Conservation (phyloP, 2,888 invertebrate genomes). For the Calameuta filiformis region DNA sequence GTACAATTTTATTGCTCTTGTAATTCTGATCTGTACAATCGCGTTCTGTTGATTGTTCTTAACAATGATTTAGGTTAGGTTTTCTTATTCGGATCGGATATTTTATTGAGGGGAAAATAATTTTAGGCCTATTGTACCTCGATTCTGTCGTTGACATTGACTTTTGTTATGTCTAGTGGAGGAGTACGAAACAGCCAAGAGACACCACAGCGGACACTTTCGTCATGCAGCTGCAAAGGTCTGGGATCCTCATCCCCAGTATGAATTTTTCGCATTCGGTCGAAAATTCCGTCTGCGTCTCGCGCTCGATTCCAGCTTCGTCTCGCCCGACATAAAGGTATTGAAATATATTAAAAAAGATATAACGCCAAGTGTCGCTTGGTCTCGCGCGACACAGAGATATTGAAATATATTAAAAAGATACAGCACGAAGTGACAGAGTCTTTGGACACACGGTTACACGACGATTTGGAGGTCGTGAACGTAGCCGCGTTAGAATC, state of each 20-base stretch:
- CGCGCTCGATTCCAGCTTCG: slow-evolving; percentile 68
- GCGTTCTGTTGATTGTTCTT: too few species aligned
- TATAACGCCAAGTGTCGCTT: slow-evolving; percentile 53
- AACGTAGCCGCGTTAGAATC: background rate
- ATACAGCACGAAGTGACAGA: background rate
- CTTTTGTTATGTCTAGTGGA: slow-evolving; percentile 39
- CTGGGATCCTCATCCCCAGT: slow-evolving; percentile 81
- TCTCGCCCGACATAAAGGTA: slow-evolving; percentile 70
- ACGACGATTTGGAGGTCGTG: background rate
- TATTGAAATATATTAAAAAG: slow-evolving; percentile 46
- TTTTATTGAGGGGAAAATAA: too few species aligned
- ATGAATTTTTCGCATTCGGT: slow-evolving; percentile 76
- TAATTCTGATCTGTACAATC: too few species aligned
- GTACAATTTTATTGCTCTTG: too few species aligned
- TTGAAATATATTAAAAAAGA: slow-evolving; percentile 29
- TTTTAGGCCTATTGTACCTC: background rate
- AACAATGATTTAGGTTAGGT: too few species aligned
- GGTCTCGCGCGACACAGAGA: slow-evolving; percentile 69
- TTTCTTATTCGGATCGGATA: too few species aligned
- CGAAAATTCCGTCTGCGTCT: slow-evolving; percentile 68
- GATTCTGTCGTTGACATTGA: background rate
- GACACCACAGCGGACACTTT: slow-evolving; percentile 75
- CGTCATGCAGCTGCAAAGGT: slow-evolving; percentile 72
- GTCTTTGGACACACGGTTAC: background rate
- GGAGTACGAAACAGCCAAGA: slow-evolving; percentile 39